These are phyloP conservation scores for Brachionus plicatilis DNA, from an alignment of 1,140 invertebrate genomes.

Conservation along the genomic window DNA sequence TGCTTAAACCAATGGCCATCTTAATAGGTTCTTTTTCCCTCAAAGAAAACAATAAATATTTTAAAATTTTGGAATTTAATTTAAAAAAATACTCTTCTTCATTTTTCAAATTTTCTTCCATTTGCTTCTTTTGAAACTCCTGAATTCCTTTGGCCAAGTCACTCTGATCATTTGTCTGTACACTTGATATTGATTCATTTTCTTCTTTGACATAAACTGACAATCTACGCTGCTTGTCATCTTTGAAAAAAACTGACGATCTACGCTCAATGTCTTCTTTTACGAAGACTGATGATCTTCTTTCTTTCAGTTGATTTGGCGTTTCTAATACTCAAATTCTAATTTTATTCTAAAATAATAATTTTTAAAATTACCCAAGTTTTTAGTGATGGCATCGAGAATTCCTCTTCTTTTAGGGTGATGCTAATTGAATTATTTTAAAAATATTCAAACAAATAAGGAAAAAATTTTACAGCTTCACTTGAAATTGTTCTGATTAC, in stretches of 20 bases:
- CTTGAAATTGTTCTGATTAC: background rate
- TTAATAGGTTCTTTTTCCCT: conserved; percentile 10
- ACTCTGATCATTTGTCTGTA: background rate
- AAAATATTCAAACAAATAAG: background rate
- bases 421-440: background rate
- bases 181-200: background rate
- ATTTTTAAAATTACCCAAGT: background rate
- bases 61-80: background rate
- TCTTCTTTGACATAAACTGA: background rate
- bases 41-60: background rate
- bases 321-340: background rate
- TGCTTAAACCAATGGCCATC: conserved; percentile 12
- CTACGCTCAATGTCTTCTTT: background rate
- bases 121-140: background rate
- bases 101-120: background rate
- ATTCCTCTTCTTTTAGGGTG: background rate
- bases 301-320: background rate
- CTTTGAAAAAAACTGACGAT: background rate
- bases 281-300: background rate
- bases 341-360: background rate
- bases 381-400: background rate
- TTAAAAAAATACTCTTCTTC: background rate
- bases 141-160: background rate
- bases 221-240: background rate
- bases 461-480: background rate